Conservation (phyloP, 23 tunicate genomes). For the Clavelina lepadiformis region DNA sequence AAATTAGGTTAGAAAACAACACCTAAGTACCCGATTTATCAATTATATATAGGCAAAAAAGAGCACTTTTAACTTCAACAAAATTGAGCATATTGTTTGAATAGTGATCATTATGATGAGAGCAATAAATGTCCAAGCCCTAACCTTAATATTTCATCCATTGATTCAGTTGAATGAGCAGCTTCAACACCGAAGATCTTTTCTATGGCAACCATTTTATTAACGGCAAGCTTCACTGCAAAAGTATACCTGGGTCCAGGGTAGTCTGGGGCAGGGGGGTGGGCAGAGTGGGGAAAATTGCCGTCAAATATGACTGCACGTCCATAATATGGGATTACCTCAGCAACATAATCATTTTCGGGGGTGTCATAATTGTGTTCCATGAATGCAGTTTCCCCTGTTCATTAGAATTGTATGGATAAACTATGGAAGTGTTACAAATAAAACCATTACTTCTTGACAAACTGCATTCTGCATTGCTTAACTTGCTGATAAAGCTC, state of each 20-base stretch:
- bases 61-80: too few species aligned
- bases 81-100: too few species aligned
- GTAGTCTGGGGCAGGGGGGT: slow-evolving; percentile 66
- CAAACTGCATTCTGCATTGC: not conserved
- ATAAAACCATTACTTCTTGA: not conserved
- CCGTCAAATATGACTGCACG: slow-evolving; percentile 84
- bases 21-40: too few species aligned
- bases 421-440: not conserved
- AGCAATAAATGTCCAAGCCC: not conserved
- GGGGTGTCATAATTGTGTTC: slow-evolving; percentile 57
- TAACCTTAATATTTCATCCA: slow-evolving; percentile 18
- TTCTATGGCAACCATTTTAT: slow-evolving; percentile 43
- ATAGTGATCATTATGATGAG: too few species aligned
- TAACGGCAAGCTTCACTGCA: slow-evolving; percentile 65
- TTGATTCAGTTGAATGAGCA: slow-evolving; percentile 15
- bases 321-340: slow-evolving; percentile 76
- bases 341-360: slow-evolving; percentile 87
- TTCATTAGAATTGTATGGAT: not conserved
- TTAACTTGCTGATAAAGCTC: not conserved
- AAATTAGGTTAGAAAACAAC: too few species aligned
- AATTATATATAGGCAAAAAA: too few species aligned
- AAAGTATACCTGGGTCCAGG: slow-evolving; percentile 69
- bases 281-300: slow-evolving; percentile 85
- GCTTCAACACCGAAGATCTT: slow-evolving; percentile 61
- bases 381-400: slow-evolving; percentile 92